Base-by-base conservation (phyloP, 2,797 vertebrate genomes). In the Denticeps clupeoides region DNA sequence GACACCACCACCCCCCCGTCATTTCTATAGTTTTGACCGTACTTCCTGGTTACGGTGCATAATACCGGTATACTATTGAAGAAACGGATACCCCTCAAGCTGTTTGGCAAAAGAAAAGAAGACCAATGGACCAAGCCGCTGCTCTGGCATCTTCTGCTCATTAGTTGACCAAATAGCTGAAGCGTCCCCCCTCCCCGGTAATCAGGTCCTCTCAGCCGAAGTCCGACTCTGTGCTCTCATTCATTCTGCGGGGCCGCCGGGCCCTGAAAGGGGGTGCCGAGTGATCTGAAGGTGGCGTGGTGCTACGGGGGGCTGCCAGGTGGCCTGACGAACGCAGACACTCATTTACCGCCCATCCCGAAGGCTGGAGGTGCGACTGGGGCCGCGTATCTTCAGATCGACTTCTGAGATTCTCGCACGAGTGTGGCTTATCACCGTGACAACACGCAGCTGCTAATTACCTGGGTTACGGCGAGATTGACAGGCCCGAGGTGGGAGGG, bases 121-220 rank as follows among this genome's bases (percentile, higher is more conserved):
- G 41, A 18, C n/a, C n/a, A 50, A 41, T 52, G 61, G 64, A n/a
- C 71, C 72, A 64, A 49, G 63, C 51, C 49, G 62, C 74, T 77
- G 66, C 62, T 59, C 59, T 58, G 58, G 48, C 53, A 55, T 66
- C 64, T 52, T 57, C 57, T 65, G 49, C 64, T 75, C 68, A 74
- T 80, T 77, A 82, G 59, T 62, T 53, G 56, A 47, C 69, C 70
- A 65, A 73, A 78, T 73, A 72, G 72, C 69, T 73, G 64, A 73
- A 75, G 71, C 67, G 56, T 63, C 53, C 72, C 38, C 35, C 63
- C 61, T 64, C 55, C 35, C 40, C 73, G n/a, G n/a, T 83, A 78
- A 82, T 83, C 79, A 82, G 50, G 29, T 51, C 67, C 59, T 70
- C 69, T 70, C 67, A 71, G 67, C 68, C 61, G 47, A 44, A 56